Conservation (phyloP, 2,888 invertebrate genomes). For the Palloptera scutellata region DNA sequence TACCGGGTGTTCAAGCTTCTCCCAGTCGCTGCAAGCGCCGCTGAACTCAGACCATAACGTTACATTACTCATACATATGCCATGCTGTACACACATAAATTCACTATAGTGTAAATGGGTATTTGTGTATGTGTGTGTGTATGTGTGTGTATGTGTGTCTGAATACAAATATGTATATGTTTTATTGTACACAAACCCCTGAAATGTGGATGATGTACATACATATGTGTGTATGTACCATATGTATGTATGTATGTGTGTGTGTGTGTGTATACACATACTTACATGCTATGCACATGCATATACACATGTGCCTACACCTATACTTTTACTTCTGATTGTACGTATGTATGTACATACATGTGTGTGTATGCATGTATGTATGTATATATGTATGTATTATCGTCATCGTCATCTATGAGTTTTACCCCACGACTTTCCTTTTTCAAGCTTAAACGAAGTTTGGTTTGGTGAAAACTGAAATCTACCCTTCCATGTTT, state of each 20-base stretch:
- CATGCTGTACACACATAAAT: no score
- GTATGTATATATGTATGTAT: neutral
- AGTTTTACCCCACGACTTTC: neutral
- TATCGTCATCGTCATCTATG: slow-evolving; percentile 17
- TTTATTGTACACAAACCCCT: slow-evolving; percentile 20
- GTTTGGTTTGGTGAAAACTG: neutral
- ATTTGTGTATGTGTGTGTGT: neutral
- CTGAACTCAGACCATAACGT: no score
- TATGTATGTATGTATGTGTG: neutral
- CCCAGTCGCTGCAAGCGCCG: neutral
- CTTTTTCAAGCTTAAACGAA: no score
- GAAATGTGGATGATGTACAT: slow-evolving; percentile 27
- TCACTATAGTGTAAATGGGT: slow-evolving; percentile 18
- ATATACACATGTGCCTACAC: no score
- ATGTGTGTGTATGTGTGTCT: slow-evolving; percentile 18
- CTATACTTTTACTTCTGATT: no score
- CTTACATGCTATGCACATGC: neutral
- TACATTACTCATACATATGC: no score
- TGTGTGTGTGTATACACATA: slow-evolving; percentile 11
- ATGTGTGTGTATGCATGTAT: slow-evolving; percentile 3
- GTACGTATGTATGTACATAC: no score
- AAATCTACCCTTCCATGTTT: neutral
- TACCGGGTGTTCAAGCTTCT: slow-evolving; percentile 19
- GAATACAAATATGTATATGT: slow-evolving; percentile 3
- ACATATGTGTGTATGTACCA: slow-evolving; percentile 28